Evolutionary conservation across 1,140 invertebrate genomes (phyloP), one percentile per base, ranked within the genome.

Genomic region (Eciton burchellii): DNA sequence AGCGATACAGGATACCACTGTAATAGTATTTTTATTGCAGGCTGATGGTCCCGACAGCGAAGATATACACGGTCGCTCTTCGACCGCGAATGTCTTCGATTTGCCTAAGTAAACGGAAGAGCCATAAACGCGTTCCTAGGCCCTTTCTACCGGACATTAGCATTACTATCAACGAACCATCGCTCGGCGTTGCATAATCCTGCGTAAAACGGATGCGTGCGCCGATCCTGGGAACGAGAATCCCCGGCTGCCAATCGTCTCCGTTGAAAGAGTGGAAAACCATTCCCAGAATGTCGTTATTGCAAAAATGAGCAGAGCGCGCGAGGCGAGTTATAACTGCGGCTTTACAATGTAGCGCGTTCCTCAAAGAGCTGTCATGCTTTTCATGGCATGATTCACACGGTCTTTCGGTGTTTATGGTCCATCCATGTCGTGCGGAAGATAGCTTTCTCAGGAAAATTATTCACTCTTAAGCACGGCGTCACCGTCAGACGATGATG

Each of bases 131-230:
- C 86, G 86, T 88, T 35, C 86, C 81, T 88, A 81, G 88, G 89
- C 89, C 91, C 83, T 84, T 87, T 83, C 74, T 77, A 84, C 84
- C 81, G 81, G 84, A 90, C 86, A 91, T 92, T 92, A 92, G 91
- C 91, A 91, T 92, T 87, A 86, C 91, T 92, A 92, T 92, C 91
- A 89, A 92, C 85, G 83, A 81, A 86, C 88, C 91, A 92, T 92
- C 91, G 89, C 87, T 81, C 85, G 60, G 83, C 89, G 85, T 91
- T 92, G 90, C 91, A 92, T 91, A 91, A 92, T 92, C 89, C 89
- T 90, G 83, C 84, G 85, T 84, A 49, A 57, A n/a, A 74, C 57
- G 41, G 60, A 49, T 56, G 56, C 41, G 14, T 29, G 19, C 49
- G 57, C 43, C 76, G 63, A 71, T 87, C 87, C 74, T 85, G 85